phyloP scores from a whole-genome alignment of 2,113 vertebrate species.

The Salminus brasiliensis region DNA sequence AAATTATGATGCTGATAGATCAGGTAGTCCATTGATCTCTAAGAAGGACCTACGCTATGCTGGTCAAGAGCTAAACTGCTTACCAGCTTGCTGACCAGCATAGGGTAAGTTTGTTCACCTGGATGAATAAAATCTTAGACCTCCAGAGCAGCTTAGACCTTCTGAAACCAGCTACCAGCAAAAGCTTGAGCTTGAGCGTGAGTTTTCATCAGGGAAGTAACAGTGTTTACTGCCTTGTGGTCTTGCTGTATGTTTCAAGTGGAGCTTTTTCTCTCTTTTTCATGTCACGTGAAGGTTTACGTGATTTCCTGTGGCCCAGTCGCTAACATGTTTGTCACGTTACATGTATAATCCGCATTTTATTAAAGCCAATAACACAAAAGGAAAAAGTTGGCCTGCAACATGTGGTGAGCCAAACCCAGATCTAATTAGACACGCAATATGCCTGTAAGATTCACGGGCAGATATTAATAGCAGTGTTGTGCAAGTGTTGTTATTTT shows the following conservation, averaged over 20 bases:
- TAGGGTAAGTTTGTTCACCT: too few relatives aligned
- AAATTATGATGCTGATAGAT: too few relatives aligned
- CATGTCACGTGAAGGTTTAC: not conserved
- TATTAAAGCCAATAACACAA: constrained; percentile 25
- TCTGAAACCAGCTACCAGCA: too few relatives aligned
- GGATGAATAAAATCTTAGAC: too few relatives aligned
- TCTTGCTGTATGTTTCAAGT: not conserved
- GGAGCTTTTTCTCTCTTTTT: not conserved
- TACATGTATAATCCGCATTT: constrained; percentile 31
- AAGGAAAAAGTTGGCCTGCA: not conserved
- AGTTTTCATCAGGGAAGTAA: too few relatives aligned
- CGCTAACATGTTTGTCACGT: constrained; percentile 26
- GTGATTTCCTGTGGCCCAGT: constrained; percentile 3
- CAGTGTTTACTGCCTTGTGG: not conserved
- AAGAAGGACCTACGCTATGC: too few relatives aligned
- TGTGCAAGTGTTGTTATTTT: constrained; percentile 48
- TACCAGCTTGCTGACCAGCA: too few relatives aligned
- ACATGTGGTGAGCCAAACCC: constrained; percentile 15
- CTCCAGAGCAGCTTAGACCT: too few relatives aligned
- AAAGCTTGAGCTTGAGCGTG: too few relatives aligned
- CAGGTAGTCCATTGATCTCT: too few relatives aligned
- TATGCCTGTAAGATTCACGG: constrained; percentile 18
- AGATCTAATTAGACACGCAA: constrained; percentile 32
- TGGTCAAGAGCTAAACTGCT: too few relatives aligned
- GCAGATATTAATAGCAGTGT: constrained; percentile 55